A percentile compares a stretch with the other conserved stretches of the same genome.
Conservation (phyloP, 2,797 vertebrate genomes). For the Hemibagrus guttatus region DNA sequence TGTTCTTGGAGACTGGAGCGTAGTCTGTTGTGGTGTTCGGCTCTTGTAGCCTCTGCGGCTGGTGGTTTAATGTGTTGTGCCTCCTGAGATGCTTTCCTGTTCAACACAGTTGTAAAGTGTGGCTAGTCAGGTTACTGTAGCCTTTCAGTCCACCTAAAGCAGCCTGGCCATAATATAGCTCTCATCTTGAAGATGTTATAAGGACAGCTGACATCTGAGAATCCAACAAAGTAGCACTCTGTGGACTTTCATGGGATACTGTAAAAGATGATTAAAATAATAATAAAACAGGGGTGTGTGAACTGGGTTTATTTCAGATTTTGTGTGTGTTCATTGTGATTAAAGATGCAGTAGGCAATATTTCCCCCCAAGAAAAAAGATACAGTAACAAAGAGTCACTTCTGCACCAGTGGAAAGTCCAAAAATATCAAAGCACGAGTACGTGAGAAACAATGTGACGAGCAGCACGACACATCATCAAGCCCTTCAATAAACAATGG, state of each 20-base stretch:
- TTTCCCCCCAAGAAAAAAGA: not conserved
- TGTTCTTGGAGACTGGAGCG: not conserved
- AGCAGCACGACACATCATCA: not conserved
- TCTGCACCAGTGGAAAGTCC: not conserved
- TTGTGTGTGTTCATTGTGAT: not conserved
- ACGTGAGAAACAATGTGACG: not conserved
- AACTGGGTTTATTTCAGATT: slow-evolving; percentile 3
- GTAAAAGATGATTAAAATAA: not conserved
- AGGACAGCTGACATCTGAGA: not conserved
- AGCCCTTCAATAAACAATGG: not conserved
- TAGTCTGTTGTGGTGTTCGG: not conserved
- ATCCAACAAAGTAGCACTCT: not conserved
- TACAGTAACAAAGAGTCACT: not conserved
- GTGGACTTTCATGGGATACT: too few relatives aligned
- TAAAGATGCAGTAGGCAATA: slow-evolving; percentile 2
- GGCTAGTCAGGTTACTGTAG: not conserved
- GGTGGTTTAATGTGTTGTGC: not conserved
- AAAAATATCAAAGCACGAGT: not conserved
- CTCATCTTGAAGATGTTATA: not conserved
- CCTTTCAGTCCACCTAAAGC: not conserved
- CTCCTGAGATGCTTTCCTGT: not conserved
- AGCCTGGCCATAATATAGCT: too few relatives aligned
- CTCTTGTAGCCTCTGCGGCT: not conserved
- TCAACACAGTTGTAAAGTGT: not conserved
- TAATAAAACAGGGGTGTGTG: not conserved